These are phyloP conservation scores for Apogon hyalosoma DNA, from an alignment of 2,797 vertebrate species.

Conservation along the genomic window DNA sequence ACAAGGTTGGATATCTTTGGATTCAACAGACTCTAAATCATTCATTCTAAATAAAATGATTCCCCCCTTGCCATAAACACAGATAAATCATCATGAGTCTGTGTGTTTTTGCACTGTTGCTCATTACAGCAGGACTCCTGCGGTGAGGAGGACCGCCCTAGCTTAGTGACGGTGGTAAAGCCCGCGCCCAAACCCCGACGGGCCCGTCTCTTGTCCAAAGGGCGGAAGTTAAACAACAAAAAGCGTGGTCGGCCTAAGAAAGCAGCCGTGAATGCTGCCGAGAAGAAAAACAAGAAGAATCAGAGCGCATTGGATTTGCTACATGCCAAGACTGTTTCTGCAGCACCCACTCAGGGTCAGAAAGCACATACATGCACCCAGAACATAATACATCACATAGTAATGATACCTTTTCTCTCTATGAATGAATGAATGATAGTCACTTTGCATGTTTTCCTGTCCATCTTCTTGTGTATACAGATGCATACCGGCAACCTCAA, in stretches of 20 bases:
- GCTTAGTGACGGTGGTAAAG: conserved; percentile 86
- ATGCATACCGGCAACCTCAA: conserved; percentile 94
- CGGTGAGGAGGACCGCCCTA: conserved; percentile 91
- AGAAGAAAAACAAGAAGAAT: conserved; percentile 93
- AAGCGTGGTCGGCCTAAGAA: conserved; percentile 98
- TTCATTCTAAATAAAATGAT: neutral
- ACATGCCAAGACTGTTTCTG: conserved; percentile 92
- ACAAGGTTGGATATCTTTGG: conserved; percentile 80
- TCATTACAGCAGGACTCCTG: conserved; percentile 88
- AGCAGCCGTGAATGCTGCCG: conserved; percentile 81
- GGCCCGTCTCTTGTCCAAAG: conserved; percentile 91
- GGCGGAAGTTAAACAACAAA: conserved; percentile 93
- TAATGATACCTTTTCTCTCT: neutral
- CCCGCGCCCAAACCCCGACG: conserved; percentile 91
- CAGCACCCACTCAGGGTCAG: conserved; percentile 94
- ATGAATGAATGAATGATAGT: neutral
- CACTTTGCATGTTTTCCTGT: no score
- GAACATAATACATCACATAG: no score
- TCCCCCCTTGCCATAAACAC: neutral
- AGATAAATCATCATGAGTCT: neutral
- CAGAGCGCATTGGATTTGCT: conserved; percentile 93
- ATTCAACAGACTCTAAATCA: neutral
- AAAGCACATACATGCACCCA: neutral
- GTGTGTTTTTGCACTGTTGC: neutral
- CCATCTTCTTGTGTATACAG: conserved; percentile 71